Base-by-base conservation (phyloP, 2,888 invertebrate species). In the Ectemnius lituratus region DNA sequence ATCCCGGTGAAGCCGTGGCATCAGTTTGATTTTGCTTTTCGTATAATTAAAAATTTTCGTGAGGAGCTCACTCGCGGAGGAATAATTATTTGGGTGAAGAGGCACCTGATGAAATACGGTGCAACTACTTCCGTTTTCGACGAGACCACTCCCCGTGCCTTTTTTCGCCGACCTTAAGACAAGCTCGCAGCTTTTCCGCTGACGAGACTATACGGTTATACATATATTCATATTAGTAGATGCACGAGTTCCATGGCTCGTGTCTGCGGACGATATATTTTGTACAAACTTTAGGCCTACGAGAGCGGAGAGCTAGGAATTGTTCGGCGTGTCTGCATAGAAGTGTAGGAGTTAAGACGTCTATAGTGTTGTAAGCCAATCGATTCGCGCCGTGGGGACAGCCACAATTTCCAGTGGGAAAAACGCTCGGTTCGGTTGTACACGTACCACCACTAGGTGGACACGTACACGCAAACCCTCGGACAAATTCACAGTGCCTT, bases 141-240 rank as follows among this genome's bases (percentile, higher is more conserved):
- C 56, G 70, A 66, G 60, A 69, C 49, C 62, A 62, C 59, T 60
- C 71, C 57, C 49, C 71, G 79, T 81, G 81, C 81, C 81, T 81
- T 81, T 69, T 66, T 59, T 75, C 58, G 46, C 62, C 58, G 49
- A 28, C 60, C n/a, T 47, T 63, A 49, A 45, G 62, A 45, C 20
- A 62, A 4, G 49, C 18, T 37, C n/a, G 37, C 45, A 23, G 47
- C 13, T 11, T 37, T 73, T 46, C 52, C 62, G 37, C 63, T 14
- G 45, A 58, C 52, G 52, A 52, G 52, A 14, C 16, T 46, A 58
- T 28, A 47, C 13, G 47, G 23, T 47, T 67, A 56, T 70, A 70
- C 16, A 46, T 46, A n/a, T 61, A 56, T 1, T 66, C 49, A 65
- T 14, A 46, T 37, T 37, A 37, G 37, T 37, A 37, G 37, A 37